Conservation (phyloP, 2,113 vertebrate genomes). For the Drymodes brunneopygia region DNA sequence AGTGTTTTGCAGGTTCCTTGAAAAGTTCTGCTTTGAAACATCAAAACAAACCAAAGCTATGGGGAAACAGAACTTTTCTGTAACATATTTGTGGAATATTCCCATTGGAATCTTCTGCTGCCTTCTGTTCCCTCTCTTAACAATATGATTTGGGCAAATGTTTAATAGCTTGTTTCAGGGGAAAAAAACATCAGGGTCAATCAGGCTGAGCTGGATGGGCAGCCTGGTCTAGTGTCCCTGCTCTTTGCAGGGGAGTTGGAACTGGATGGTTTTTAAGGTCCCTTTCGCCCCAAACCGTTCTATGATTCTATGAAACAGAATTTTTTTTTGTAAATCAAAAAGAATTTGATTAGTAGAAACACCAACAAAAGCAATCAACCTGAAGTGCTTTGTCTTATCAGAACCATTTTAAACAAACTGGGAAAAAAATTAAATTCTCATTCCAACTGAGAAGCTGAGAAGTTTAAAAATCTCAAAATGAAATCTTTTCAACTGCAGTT, state of each 20-base stretch:
- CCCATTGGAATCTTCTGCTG: neutral
- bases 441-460: neutral
- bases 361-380: rapidly evolving
- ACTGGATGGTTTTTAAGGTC: neutral
- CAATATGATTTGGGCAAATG: neutral
- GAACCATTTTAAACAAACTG: neutral
- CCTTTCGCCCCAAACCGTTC: neutral
- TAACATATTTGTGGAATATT: neutral
- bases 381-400: neutral
- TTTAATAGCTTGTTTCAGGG: neutral
- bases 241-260: neutral
- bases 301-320: neutral
- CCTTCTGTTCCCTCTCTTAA: neutral
- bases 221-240: neutral
- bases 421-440: neutral
- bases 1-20: neutral
- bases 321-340: neutral
- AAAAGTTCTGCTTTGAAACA: neutral
- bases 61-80: neutral
- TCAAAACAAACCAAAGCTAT: neutral
- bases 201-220: neutral
- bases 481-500: neutral
- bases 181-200: neutral
- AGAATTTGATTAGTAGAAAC: neutral
- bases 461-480: neutral